Base-by-base conservation (phyloP, 2,113 vertebrate genomes). In the Corythornis madagascariensis region DNA sequence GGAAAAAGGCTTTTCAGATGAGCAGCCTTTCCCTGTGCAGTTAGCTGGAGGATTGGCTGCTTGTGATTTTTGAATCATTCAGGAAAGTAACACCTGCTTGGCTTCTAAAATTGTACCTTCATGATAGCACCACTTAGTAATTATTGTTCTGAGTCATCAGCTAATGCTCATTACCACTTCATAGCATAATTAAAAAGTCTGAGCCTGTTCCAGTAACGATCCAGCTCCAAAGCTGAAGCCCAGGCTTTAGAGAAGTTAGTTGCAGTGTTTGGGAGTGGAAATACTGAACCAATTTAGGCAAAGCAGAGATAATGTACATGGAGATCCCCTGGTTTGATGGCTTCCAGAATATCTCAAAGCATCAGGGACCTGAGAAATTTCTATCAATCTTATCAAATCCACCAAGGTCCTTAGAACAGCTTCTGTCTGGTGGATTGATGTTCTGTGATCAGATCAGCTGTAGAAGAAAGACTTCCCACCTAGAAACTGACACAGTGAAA, bases 71-170 rank as follows among this genome's bases (percentile, higher is more conserved):
- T 96, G 80, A 96, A 84, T 95, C 95, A 89, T 91, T 94, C 59
- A 87, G 90, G 89, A 95, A 91, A 96, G 92, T 90, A 96, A 94
- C 95, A 97, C 97, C 95, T 97, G 96, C 95, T 93, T 79, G 66
- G 83, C 89, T 97, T 95, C 95, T 96, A 93, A 96, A 97, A 95
- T 94, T 95, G 93, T 93, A 91, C 92, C 88, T 95, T 92, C 86
- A 79, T 94, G 88, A 90, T 82, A 92, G 88, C 88, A 95, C 94
- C 93, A 92, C 90, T 92, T 96, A 91, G 95, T 94, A 96, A 97
- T 97, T 97, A 97, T 89, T 96, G 92, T 91, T 96, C 95, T 97
- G 96, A 97, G 83, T 97, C 96, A 97, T 94, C 93, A 72, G 74
- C 86, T 93, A 88, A 88, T 94, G 78, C 91, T 95, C 83, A 93